A percentile compares a stretch with the other conserved stretches of the same genome.
Evolutionary conservation across 2,797 vertebrate species (phyloP).

Genomic region (Macropus fuliginosus): DNA sequence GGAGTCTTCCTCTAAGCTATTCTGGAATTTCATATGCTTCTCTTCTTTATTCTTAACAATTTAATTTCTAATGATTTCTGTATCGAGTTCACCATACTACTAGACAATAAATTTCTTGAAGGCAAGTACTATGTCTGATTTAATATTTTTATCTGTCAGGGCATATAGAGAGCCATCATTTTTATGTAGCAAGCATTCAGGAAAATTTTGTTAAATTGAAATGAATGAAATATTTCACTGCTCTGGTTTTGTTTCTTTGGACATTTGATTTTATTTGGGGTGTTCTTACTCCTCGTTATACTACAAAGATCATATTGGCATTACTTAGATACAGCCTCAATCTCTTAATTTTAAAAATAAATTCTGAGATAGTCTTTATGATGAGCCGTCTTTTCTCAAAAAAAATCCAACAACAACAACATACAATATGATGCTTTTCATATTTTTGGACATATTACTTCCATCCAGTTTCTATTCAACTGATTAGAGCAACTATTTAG

Average conservation of each 20-base stretch:
- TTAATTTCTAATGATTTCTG: no score
- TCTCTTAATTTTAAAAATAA: neutral
- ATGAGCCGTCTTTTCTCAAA: neutral
- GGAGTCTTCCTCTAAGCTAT: no score
- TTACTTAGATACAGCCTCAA: neutral
- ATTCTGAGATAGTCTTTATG: neutral
- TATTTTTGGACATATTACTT: neutral
- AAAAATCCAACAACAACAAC: no score
- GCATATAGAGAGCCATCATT: neutral
- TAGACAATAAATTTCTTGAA: neutral
- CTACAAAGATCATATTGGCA: neutral
- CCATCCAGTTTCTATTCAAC: neutral
- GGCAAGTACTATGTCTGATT: neutral
- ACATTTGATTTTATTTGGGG: neutral
- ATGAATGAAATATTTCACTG: neutral
- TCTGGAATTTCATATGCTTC: no score
- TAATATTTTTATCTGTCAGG: neutral
- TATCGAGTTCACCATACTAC: no score
- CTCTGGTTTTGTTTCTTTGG: neutral
- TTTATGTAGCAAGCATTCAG: neutral
- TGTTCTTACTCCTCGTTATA: neutral
- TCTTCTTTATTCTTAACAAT: no score
- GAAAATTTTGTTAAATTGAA: neutral
- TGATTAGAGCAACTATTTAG: neutral
- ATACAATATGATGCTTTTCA: neutral